These are phyloP conservation scores for Trichonephila clavipes DNA, from an alignment of 1,140 invertebrate genomes.

Conservation along the genomic window DNA sequence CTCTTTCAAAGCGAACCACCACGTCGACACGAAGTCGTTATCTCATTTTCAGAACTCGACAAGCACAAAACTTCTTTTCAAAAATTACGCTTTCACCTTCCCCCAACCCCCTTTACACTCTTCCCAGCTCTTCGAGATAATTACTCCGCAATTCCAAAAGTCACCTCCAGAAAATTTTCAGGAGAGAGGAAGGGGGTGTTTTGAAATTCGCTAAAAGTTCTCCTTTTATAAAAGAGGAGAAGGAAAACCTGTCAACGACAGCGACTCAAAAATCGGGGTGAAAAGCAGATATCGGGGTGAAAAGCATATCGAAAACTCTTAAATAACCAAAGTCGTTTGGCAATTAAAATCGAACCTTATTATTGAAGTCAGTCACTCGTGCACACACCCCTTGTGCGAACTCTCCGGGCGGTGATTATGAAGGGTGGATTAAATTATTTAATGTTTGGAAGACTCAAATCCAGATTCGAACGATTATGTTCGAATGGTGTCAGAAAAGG, in stretches of 20 bases:
- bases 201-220: background rate
- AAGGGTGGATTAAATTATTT: conserved; percentile 63
- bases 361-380: conserved; percentile 15
- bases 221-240: conserved; percentile 14
- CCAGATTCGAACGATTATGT: conserved; percentile 39
- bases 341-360: conserved; percentile 59
- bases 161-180: conserved; percentile 34
- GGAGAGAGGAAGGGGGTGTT: too few relatives aligned
- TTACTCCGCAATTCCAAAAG: conserved; percentile 30
- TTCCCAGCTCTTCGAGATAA: background rate
- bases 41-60: background rate
- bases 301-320: conserved; percentile 9
- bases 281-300: conserved; percentile 7
- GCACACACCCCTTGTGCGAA: background rate
- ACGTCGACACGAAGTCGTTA: background rate
- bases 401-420: conserved; percentile 3
- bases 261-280: conserved; percentile 11
- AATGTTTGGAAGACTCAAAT: conserved; percentile 31
- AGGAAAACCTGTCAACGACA: conserved; percentile 27
- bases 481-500: background rate
- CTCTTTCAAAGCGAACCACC: background rate
- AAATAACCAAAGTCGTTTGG: conserved; percentile 31
- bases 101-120: too few relatives aligned
- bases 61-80: background rate
- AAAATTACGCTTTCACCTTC: background rate